Evolutionary conservation across 2,797 vertebrate species (phyloP).

Genomic region (Danio kyathit): DNA sequence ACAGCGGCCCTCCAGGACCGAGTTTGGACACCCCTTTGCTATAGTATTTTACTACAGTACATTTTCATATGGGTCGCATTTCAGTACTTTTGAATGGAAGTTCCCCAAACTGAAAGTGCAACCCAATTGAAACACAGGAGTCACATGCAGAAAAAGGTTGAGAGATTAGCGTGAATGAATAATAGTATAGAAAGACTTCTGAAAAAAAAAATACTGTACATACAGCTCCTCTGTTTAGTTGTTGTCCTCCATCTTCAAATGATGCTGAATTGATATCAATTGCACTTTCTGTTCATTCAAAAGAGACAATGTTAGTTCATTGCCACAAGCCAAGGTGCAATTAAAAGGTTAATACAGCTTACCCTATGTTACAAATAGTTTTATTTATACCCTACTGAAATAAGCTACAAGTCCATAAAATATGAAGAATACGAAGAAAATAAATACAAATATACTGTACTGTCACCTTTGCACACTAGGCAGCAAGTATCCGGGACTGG

Average conservation of each 20-base stretch:
- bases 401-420: neutral
- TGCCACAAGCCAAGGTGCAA: neutral
- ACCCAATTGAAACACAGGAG: too few relatives aligned
- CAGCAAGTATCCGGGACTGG: constrained; percentile 88
- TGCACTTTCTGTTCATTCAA: constrained; percentile 68
- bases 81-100: too few relatives aligned
- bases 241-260: constrained; percentile 81
- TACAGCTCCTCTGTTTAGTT: constrained; percentile 89
- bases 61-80: too few relatives aligned
- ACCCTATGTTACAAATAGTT: too few relatives aligned
- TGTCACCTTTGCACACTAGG: constrained; percentile 87
- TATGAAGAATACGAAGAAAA: neutral
- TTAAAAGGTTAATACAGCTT: neutral
- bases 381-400: neutral
- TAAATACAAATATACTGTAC: constrained; percentile 57
- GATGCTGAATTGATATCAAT: constrained; percentile 66
- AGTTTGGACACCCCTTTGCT: too few relatives aligned
- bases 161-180: too few relatives aligned
- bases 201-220: constrained; percentile 61
- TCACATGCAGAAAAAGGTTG: too few relatives aligned
- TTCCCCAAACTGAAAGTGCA: too few relatives aligned
- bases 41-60: too few relatives aligned
- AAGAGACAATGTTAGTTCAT: constrained; percentile 26
- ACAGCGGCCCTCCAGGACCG: too few relatives aligned
- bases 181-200: constrained; percentile 1